Conservation (phyloP, 2,113 vertebrate species). For the Spermophilus dauricus region DNA sequence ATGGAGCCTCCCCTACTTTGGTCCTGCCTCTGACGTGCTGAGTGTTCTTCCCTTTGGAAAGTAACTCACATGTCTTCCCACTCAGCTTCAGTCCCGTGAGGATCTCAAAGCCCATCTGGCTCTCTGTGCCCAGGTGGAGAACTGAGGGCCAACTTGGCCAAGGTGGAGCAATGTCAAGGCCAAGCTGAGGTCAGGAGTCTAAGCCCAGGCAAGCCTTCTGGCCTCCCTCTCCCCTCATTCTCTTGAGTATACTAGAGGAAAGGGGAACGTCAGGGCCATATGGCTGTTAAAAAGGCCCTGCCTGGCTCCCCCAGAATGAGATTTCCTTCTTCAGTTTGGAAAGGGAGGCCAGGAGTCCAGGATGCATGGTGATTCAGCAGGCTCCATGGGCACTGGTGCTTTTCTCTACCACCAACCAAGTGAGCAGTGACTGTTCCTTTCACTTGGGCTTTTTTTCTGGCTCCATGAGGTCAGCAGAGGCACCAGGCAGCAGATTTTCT, state of each 20-base stretch:
- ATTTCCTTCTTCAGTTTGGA: neutral
- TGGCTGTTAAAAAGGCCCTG: neutral
- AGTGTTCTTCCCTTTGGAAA: neutral
- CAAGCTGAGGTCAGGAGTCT: neutral
- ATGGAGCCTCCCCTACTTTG: fast-evolving
- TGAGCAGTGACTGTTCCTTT: neutral
- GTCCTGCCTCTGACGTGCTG: neutral
- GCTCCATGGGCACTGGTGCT: neutral
- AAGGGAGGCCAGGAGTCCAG: neutral
- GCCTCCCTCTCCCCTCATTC: neutral
- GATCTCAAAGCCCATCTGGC: neutral
- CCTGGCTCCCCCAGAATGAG: neutral
- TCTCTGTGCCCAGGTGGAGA: neutral
- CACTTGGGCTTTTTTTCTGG: neutral
- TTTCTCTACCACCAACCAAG: neutral
- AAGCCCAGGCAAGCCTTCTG: neutral
- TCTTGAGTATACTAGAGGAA: neutral
- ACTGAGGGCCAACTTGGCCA: neutral
- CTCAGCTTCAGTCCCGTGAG: neutral
- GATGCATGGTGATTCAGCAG: neutral
- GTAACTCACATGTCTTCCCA: neutral
- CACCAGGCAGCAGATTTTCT: neutral
- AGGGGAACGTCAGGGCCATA: neutral
- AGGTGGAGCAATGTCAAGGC: conserved; percentile 58
- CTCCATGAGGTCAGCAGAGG: neutral